Base-by-base conservation (phyloP, 2,113 vertebrate species). In the Melanerpes aurifrons region DNA sequence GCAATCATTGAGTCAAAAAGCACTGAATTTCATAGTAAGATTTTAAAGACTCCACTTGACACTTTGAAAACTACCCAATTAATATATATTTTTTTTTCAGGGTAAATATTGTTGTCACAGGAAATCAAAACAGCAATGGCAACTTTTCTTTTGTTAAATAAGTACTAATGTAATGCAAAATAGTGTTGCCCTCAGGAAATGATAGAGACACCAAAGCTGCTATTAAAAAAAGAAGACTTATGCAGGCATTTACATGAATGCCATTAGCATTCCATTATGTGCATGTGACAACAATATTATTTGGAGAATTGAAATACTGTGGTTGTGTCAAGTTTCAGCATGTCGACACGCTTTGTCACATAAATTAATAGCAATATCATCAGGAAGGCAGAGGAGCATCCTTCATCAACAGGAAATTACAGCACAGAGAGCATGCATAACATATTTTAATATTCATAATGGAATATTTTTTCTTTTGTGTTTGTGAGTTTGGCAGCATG, bases 81-180 rank as follows among this genome's bases (percentile, higher is more conserved):
- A 2, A 57, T 50, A 43, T 4, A 45, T 12, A 15, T n/a, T 16
- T 56, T 31, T 56, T 31, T 63, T 19, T 10, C 8, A 67, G 56
- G 87, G 86, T 31, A 87, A 77, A 67, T 70, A 82, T 24, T 43
- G 48, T 8, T 79, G 40, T 71, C 68, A 74, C 5, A 71, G 15
- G 61, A 92, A 91, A 91, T 64, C 31, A 80, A 91, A 92, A 71
- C 31, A 85, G 24, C 67, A 48, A 18, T 57, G 64, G 64, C 10
- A 89, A 92, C 79, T 54, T 9, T 68, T 86, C 17, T 74, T 89
- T 47, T 80, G 53, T 82, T 47, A 82, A 89, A 82, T n/a, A n/a
- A 58, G 40, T 31, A 58, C 22, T 83, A 84, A 95, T 70, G n/a
- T 66, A 85, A 91, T 81, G 66, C 32, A 93, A 90, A 93, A 82